These are phyloP conservation scores for Musca vetustissima DNA, from an alignment of 1,140 invertebrate species.

Conservation along the genomic window DNA sequence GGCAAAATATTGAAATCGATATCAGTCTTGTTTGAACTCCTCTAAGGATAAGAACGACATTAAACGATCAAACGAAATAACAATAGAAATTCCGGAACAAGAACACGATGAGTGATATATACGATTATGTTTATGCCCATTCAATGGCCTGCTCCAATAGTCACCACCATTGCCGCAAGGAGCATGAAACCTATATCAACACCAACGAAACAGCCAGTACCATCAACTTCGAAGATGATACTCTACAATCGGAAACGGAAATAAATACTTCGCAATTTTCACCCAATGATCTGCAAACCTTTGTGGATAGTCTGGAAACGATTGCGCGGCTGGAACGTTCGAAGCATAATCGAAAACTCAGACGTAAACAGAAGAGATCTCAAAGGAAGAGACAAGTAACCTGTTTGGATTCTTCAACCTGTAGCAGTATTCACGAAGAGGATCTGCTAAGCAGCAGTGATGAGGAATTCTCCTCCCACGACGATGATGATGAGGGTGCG, in stretches of 20 bases:
- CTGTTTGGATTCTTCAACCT: constrained; percentile 4
- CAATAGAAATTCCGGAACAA: too few relatives aligned
- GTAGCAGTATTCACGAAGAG: neutral
- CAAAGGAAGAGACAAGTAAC: neutral
- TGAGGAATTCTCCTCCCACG: too few relatives aligned
- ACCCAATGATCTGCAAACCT: neutral
- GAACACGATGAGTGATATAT: constrained; percentile 7
- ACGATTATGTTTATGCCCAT: neutral
- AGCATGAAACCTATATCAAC: too few relatives aligned
- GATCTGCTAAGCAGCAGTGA: neutral
- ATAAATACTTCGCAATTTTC: neutral
- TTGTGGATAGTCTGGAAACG: constrained; percentile 4
- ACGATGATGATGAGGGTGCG: too few relatives aligned
- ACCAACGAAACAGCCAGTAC: neutral
- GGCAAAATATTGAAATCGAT: too few relatives aligned
- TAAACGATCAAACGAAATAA: neutral
- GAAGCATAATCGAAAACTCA: neutral
- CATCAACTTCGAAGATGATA: neutral
- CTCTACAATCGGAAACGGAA: neutral
- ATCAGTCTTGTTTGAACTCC: neutral
- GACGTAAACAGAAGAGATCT: neutral
- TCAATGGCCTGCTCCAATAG: neutral
- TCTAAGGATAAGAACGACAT: constrained; percentile 3
- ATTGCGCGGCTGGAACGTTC: neutral
- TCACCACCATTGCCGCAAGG: too few relatives aligned